Conservation (phyloP, 2,113 vertebrate species). For the Stictonetta naevosa region DNA sequence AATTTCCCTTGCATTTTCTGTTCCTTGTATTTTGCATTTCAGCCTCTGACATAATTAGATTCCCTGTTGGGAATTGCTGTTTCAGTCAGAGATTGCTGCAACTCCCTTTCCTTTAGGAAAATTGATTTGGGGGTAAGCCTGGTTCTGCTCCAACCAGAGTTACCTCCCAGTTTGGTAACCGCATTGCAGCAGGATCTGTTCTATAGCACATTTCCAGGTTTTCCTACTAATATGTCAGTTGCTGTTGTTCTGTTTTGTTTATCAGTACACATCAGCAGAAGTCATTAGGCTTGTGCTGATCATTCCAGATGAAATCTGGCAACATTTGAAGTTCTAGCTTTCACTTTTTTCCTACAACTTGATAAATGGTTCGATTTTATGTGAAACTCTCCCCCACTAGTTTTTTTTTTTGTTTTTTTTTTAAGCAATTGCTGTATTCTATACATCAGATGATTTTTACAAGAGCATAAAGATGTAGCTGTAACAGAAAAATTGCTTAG, state of each 20-base stretch:
- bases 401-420: neutral
- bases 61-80: neutral
- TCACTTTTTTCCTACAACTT: neutral
- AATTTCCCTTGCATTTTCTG: conserved; percentile 21
- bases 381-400: neutral
- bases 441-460: neutral
- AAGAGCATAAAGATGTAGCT: neutral
- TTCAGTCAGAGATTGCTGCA: conserved; percentile 6
- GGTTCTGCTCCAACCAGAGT: neutral
- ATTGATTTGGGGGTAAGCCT: neutral
- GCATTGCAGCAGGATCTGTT: neutral
- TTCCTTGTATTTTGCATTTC: neutral
- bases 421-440: neutral
- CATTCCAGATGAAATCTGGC: neutral
- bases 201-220: neutral
- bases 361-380: neutral
- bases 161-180: neutral
- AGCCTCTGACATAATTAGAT: conserved; percentile 20
- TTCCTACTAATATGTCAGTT: neutral
- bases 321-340: neutral
- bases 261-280: neutral
- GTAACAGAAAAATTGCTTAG: conserved; percentile 32
- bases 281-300: neutral
- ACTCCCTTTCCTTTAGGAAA: neutral
- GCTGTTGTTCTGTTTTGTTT: neutral